Conservation (phyloP, 2,888 invertebrate genomes). For the Diploptera punctata region DNA sequence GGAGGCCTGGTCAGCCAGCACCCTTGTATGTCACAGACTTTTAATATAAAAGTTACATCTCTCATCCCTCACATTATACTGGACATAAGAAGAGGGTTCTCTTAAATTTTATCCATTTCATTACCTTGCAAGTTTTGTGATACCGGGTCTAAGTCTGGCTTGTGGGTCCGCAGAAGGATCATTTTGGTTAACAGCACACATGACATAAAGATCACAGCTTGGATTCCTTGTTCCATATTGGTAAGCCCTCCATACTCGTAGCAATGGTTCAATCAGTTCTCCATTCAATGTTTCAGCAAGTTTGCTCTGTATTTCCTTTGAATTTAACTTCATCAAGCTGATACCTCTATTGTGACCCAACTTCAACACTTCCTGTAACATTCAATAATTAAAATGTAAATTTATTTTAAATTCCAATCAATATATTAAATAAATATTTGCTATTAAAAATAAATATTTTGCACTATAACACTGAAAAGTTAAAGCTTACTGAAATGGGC, state of each 20-base stretch:
- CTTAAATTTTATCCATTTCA: too few relatives aligned
- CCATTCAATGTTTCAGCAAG: constrained; percentile 81
- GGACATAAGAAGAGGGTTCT: not conserved
- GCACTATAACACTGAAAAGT: too few relatives aligned
- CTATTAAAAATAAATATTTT: too few relatives aligned
- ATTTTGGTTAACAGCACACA: constrained; percentile 75
- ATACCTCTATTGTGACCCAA: constrained; percentile 73
- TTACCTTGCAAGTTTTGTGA: constrained; percentile 69
- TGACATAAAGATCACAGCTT: constrained; percentile 77
- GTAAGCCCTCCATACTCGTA: constrained; percentile 83
- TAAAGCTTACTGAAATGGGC: too few relatives aligned
- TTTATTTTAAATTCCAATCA: too few relatives aligned
- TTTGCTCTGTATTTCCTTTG: constrained; percentile 74
- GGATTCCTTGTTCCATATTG: constrained; percentile 72
- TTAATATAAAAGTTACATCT: not conserved
- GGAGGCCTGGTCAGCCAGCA: too few relatives aligned
- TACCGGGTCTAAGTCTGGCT: constrained; percentile 69
- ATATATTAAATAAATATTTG: too few relatives aligned
- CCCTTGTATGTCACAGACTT: not conserved
- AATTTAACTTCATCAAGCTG: constrained; percentile 68
- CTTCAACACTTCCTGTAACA: constrained; percentile 69
- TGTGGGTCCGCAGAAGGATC: constrained; percentile 61
- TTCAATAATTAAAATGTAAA: too few relatives aligned
- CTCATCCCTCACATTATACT: not conserved
- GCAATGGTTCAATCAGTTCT: constrained; percentile 81